These are phyloP conservation scores for Scrobipalpa costella DNA, from an alignment of 2,888 invertebrate species.

Conservation along the genomic window DNA sequence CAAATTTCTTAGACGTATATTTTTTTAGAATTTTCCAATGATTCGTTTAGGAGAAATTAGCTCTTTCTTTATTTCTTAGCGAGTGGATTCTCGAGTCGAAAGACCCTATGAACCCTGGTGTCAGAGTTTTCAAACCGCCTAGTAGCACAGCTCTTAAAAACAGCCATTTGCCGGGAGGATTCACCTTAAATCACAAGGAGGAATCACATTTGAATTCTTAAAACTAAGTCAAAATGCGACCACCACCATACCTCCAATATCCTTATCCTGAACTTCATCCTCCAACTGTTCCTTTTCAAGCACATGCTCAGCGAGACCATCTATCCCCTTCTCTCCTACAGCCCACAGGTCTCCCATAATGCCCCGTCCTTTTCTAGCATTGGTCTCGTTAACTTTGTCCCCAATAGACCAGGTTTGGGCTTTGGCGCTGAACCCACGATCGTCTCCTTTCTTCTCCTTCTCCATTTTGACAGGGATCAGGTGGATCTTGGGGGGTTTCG, in stretches of 20 bases:
- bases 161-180: too few species aligned
- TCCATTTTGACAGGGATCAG: constrained; percentile 56
- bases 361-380: constrained; percentile 39
- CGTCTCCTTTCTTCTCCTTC: constrained; percentile 63
- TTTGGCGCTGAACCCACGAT: constrained; percentile 57
- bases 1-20: too few species aligned
- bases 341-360: constrained; percentile 57
- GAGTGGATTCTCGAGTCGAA: too few species aligned
- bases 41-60: too few species aligned
- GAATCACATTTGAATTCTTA: too few species aligned
- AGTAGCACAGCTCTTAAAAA: too few species aligned
- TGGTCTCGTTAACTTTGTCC: constrained; percentile 22
- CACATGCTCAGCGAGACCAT: constrained; percentile 64
- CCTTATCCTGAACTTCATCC: constrained; percentile 62
- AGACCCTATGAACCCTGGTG: too few species aligned
- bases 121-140: too few species aligned
- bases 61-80: too few species aligned
- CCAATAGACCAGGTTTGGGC: constrained; percentile 69
- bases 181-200: too few species aligned
- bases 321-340: constrained; percentile 61
- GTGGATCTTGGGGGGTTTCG: constrained; percentile 68
- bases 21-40: too few species aligned
- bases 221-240: constrained; percentile 36
- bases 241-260: constrained; percentile 67
- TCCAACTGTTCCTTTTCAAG: constrained; percentile 60